Percentiles rank a stretch among this genome's conserved stretches.
These are phyloP conservation scores for Brachyistius frenatus DNA, from an alignment of 2,113 vertebrate genomes.

Conservation along the genomic window DNA sequence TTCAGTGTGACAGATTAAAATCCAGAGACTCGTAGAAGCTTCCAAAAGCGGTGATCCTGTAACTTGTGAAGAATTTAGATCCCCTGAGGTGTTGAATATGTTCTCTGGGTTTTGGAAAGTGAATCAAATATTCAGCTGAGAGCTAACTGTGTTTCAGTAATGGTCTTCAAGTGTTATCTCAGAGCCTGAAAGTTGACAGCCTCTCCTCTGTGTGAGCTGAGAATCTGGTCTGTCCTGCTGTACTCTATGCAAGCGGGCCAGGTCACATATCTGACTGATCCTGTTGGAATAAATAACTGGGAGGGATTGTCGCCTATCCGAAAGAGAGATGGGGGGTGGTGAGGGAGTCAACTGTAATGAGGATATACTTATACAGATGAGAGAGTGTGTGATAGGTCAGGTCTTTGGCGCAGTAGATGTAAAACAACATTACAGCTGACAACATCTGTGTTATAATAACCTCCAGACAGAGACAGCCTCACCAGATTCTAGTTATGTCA, in stretches of 20 bases:
- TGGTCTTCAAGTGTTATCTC: constrained; percentile 7
- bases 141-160: background rate
- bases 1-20: constrained; percentile 22
- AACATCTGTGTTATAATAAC: background rate
- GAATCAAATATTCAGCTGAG: constrained; percentile 15
- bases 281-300: constrained; percentile 72
- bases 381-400: constrained; percentile 17
- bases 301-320: constrained; percentile 63
- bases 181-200: constrained; percentile 10
- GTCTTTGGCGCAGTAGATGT: constrained; percentile 19
- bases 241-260: background rate
- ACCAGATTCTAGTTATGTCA: background rate
- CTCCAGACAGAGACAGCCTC: too few species aligned
- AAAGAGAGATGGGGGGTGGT: constrained; percentile 1
- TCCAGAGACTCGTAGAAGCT: constrained; percentile 3
- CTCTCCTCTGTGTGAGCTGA: constrained; percentile 25
- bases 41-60: background rate
- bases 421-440: background rate
- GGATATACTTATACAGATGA: constrained; percentile 18
- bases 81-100: background rate
- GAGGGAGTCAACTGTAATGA: constrained; percentile 20
- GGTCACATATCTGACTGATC: constrained; percentile 64
- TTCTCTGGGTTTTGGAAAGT: constrained; percentile 8
- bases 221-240: constrained; percentile 7
- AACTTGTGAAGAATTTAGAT: background rate